Base-by-base conservation (phyloP, 2,888 invertebrate genomes). In the Anthoptus insignis region DNA sequence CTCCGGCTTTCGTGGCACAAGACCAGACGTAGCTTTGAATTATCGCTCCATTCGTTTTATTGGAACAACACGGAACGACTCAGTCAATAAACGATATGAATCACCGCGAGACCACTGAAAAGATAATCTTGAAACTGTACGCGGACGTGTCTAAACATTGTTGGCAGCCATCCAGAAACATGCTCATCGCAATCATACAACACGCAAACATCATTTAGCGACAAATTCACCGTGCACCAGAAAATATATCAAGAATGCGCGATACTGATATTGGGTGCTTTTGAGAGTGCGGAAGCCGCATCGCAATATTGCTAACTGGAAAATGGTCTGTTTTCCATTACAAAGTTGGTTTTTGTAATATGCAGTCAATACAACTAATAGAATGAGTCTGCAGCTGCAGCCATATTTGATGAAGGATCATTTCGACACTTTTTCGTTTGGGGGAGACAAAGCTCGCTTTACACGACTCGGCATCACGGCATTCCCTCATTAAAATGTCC, bases 401-500 rank as follows among this genome's bases (percentile, higher is more conserved):
- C 73, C 79, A 75, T 82, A 84, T 88, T 85, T 88, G 88, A 89
- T 88, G 86, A 89, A 89, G 1, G 86, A 85, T 83, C 80, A 84
- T 84, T 88, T 89, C 85, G 84, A 74, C 83, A 80, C 82, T 82
- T 82, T 84, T 78, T 82, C 83, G 86, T 89, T 86, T 83, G 76
- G 79, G 83, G 79, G 81, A 88, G 89, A 88, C 87, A 86, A 89
- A 89, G 81, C 81, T 81, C 81, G 80, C 80, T 74, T 75, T 68
- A 70, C 71, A 74, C 74, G 74, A 66, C 72, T 78, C 79, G 79
- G 77, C 80, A 81, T 81, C 88, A 86, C 86, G 87, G 80, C 84
- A 86, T 88, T 87, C 85, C 80, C 86, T 91, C 88, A 87, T 89
- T 88, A 88, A 86, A 88, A 85, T 76, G 79, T 85, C 82, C 85